Percentiles rank a stretch among this genome's conserved stretches.
These are phyloP conservation scores for Garra rufa DNA, from an alignment of 2,113 vertebrate species.

Conservation along the genomic window DNA sequence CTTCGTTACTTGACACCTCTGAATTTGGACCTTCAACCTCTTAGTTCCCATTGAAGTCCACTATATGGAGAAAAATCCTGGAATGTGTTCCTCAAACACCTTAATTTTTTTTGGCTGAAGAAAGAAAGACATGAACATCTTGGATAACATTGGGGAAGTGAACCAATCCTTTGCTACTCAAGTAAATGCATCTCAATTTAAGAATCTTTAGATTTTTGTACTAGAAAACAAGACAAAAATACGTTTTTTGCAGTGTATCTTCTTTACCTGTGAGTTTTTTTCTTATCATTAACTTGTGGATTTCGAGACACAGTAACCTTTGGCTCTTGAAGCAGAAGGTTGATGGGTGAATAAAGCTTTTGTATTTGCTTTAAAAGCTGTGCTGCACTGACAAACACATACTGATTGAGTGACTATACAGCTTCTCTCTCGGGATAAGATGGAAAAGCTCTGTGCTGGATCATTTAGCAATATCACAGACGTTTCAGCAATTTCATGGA, in stretches of 20 bases:
- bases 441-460: slow-evolving; percentile 57
- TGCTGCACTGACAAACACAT: slow-evolving; percentile 66
- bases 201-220: background rate
- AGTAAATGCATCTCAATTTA: background rate
- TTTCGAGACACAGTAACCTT: background rate
- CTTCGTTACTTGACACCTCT: too few species aligned
- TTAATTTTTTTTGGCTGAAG: too few species aligned
- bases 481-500: slow-evolving; percentile 52
- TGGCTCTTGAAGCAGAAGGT: background rate
- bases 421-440: slow-evolving; percentile 59
- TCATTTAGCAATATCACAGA: slow-evolving; percentile 71
- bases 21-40: too few species aligned
- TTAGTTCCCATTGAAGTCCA: too few species aligned
- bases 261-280: background rate
- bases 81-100: too few species aligned
- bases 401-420: slow-evolving; percentile 52
- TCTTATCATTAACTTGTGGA: background rate
- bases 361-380: slow-evolving; percentile 32
- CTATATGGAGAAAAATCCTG: too few species aligned
- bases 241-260: background rate
- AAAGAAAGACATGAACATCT: too few species aligned
- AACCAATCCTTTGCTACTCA: background rate
- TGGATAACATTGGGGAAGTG: too few species aligned
- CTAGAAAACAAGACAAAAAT: background rate
- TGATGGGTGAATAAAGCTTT: slow-evolving; percentile 36